These are phyloP conservation scores for Cerceris ruficornis DNA, from an alignment of 2,888 invertebrate genomes.

Conservation along the genomic window DNA sequence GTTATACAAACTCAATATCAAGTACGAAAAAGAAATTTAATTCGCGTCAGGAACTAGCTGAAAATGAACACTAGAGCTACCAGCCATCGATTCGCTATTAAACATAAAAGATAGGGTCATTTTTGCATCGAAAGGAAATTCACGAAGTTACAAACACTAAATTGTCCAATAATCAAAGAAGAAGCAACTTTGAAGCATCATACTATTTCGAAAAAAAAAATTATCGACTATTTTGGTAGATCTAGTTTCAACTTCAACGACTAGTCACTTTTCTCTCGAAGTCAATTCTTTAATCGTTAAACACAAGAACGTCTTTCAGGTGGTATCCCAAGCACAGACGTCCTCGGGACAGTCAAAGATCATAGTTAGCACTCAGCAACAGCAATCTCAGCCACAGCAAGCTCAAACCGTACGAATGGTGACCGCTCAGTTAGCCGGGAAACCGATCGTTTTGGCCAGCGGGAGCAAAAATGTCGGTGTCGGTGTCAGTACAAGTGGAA, in stretches of 20 bases:
- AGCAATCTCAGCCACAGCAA: constrained; percentile 65
- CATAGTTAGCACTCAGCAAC: constrained; percentile 76
- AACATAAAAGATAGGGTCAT: too few relatives aligned
- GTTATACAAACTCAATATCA: constrained; percentile 80
- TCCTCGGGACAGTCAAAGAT: constrained; percentile 75
- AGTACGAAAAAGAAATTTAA: constrained; percentile 56
- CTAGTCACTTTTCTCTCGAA: too few relatives aligned
- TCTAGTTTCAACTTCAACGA: too few relatives aligned
- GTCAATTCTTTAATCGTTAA: background rate
- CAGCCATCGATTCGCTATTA: too few relatives aligned
- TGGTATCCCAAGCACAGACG: constrained; percentile 78
- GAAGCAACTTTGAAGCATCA: too few relatives aligned
- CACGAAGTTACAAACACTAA: too few relatives aligned
- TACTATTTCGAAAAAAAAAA: too few relatives aligned
- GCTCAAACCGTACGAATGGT: constrained; percentile 80
- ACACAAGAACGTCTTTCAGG: constrained; percentile 58
- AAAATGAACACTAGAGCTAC: too few relatives aligned
- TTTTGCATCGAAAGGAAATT: too few relatives aligned
- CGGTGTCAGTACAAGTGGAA: constrained; percentile 72
- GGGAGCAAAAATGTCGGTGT: constrained; percentile 78
- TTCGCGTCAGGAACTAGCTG: too few relatives aligned
- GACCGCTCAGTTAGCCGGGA: constrained; percentile 79
- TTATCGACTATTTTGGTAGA: too few relatives aligned
- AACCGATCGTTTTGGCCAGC: constrained; percentile 79
- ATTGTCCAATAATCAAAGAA: too few relatives aligned